Evolutionary conservation across 2,888 invertebrate genomes (phyloP).

Genomic region (Ornithoptera priamus): DNA sequence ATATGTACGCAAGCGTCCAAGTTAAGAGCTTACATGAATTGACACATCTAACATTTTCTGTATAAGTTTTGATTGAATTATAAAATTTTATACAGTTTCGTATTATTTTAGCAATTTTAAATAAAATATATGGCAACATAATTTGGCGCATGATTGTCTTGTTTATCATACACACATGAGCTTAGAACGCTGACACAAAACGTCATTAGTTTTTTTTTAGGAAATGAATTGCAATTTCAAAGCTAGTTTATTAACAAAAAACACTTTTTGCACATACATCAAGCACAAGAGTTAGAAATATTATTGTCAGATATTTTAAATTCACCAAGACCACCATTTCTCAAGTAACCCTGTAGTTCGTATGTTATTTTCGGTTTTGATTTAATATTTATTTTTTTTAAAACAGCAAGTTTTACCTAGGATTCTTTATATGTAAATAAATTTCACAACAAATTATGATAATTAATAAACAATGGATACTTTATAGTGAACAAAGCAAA

Average conservation of each 20-base stretch:
- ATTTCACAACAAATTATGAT: not conserved
- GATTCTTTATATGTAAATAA: not conserved
- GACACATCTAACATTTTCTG: not conserved
- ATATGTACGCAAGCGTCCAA: conserved; percentile 34
- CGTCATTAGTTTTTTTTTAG: not conserved
- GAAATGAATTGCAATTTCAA: not conserved
- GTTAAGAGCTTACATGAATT: conserved; percentile 17
- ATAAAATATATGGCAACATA: not conserved
- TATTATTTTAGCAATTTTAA: not conserved
- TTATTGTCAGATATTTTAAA: conserved; percentile 77
- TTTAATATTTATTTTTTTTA: not conserved
- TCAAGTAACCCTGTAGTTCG: conserved; percentile 59
- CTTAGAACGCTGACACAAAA: not conserved
- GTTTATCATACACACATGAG: no score
- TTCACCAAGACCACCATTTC: conserved; percentile 57
- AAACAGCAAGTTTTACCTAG: not conserved
- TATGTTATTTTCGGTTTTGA: conserved; percentile 37
- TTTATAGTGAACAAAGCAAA: conserved; percentile 40
- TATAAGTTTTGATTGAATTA: not conserved
- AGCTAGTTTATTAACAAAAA: not conserved
- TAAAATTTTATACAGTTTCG: not conserved
- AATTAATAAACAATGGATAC: not conserved
- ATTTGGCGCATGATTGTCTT: not conserved
- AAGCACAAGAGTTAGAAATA: conserved; percentile 57
- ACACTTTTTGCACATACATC: conserved; percentile 35